phyloP scores from a whole-genome alignment of 1,140 invertebrate species.

The Neoseiulus cucumeris region DNA sequence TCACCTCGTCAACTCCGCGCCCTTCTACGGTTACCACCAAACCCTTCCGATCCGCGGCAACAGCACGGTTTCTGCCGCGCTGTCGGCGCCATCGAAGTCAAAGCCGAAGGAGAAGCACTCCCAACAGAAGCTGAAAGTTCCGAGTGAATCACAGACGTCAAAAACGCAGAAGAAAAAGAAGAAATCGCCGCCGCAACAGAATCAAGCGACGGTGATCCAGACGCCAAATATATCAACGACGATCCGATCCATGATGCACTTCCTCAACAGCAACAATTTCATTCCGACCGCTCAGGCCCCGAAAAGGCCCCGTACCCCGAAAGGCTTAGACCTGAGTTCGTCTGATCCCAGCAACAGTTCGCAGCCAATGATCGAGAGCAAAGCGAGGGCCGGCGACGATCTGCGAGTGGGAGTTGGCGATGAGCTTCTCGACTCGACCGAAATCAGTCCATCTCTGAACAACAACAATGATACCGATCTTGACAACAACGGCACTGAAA shows the following conservation, averaged over 20 bases:
- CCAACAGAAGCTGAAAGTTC: not conserved
- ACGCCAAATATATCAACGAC: not conserved
- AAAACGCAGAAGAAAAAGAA: not conserved
- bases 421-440: no score
- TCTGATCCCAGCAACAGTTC: no score
- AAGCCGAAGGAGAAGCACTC: not conserved
- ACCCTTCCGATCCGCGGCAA: not conserved
- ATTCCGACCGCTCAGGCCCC: not conserved
- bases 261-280: not conserved
- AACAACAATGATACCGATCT: no score
- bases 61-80: not conserved
- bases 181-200: not conserved
- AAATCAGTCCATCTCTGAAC: no score
- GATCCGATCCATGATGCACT: conserved; percentile 2
- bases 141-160: not conserved
- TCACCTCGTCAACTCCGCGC: no score
- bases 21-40: no score
- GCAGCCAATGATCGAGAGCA: no score
- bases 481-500: no score
- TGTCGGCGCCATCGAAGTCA: not conserved
- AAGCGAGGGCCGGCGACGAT: no score
- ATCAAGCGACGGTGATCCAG: not conserved
- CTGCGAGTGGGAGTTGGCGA: no score
- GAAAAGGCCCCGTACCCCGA: not conserved
- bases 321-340: not conserved